Conservation (phyloP, 2,888 invertebrate species). For the Tortrix viridana region DNA sequence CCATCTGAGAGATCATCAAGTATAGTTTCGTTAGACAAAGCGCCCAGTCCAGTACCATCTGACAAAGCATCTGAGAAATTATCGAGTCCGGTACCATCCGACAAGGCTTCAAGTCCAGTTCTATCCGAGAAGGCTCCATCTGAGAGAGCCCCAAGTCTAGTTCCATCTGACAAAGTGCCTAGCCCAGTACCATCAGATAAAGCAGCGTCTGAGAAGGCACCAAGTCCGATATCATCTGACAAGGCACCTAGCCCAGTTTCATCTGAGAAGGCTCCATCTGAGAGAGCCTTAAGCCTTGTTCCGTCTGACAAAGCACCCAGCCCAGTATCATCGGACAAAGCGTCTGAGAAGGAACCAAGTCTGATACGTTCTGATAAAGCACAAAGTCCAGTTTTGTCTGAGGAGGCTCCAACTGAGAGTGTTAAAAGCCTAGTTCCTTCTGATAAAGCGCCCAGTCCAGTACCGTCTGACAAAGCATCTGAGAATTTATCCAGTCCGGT, state of each 20-base stretch:
- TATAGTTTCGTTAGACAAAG: slow-evolving; percentile 2
- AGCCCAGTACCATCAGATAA: slow-evolving; percentile 1
- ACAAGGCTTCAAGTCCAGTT: not conserved
- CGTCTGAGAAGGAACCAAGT: not conserved
- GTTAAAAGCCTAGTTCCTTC: slow-evolving; percentile 18
- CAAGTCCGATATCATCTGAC: slow-evolving; percentile 12
- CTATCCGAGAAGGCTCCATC: too few relatives aligned
- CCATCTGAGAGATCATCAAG: slow-evolving; percentile 11
- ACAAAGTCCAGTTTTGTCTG: slow-evolving; percentile 11
- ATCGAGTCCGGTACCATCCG: slow-evolving; percentile 10
- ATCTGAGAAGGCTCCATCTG: slow-evolving; percentile 30
- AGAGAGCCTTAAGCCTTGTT: too few relatives aligned
- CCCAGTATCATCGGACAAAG: slow-evolving; percentile 6
- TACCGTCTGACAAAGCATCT: not conserved
- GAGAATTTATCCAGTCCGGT: not conserved
- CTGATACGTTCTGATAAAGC: slow-evolving; percentile 10
- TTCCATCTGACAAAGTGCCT: too few relatives aligned
- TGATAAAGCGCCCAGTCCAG: slow-evolving; percentile 14
- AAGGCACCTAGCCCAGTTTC: slow-evolving; percentile 16
- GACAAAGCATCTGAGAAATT: slow-evolving; percentile 4
- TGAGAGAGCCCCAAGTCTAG: not conserved
- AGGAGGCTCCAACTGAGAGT: not conserved
- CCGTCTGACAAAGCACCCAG: slow-evolving; percentile 3
- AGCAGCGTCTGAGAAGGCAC: too few relatives aligned
- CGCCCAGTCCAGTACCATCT: slow-evolving; percentile 2